Percentiles rank a stretch among this genome's conserved stretches.
phyloP scores from a whole-genome alignment of 2,113 vertebrate genomes.

The Recurvirostra avosetta region DNA sequence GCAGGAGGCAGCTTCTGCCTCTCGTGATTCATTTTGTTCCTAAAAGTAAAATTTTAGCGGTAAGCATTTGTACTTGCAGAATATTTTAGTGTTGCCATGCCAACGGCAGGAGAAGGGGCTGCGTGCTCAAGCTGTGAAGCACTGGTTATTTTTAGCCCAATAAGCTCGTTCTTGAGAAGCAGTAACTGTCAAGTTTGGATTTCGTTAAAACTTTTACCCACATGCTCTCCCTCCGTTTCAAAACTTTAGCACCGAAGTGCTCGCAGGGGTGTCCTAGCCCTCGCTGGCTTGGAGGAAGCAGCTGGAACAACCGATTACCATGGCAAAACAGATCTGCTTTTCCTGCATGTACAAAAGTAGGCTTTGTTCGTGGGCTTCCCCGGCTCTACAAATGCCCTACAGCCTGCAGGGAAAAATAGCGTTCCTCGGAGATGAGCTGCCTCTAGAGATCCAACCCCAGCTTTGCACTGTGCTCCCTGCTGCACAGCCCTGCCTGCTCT shows the following conservation, averaged over 20 bases:
- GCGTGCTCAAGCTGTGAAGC: constrained; percentile 50
- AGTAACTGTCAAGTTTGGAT: constrained; percentile 26
- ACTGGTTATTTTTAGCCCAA: constrained; percentile 68
- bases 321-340: constrained; percentile 10
- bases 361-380: not conserved
- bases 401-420: not conserved
- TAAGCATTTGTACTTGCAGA: constrained; percentile 52
- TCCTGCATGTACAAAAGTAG: not conserved
- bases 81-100: constrained; percentile 70
- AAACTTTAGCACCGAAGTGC: not conserved
- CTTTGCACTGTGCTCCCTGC: not conserved
- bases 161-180: constrained; percentile 41
- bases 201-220: constrained; percentile 8
- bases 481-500: not conserved
- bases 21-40: constrained; percentile 9
- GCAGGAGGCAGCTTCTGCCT: not conserved
- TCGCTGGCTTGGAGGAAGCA: not conserved
- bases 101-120: constrained; percentile 55
- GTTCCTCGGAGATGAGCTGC: not conserved
- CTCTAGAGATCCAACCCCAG: not conserved
- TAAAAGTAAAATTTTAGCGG: constrained; percentile 33
- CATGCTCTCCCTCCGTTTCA: not conserved
- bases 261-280: not conserved
- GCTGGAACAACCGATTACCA: not conserved
- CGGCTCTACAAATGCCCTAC: not conserved